Evolutionary conservation across 1,140 invertebrate genomes (phyloP).

Genomic region (Drosophila saltans): DNA sequence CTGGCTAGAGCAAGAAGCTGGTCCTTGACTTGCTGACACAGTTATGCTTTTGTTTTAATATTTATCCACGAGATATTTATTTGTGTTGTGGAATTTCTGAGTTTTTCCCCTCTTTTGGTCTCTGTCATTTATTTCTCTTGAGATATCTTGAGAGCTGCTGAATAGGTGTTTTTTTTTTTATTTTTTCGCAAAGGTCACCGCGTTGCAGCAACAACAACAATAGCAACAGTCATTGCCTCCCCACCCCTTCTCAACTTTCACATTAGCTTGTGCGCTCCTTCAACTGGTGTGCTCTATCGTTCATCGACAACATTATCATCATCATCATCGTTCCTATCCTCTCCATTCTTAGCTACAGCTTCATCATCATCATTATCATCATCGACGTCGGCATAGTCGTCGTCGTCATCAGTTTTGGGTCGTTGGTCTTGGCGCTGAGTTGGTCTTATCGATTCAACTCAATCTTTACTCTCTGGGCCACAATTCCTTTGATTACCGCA

Average conservation of each 20-base stretch:
- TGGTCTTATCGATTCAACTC: conserved; percentile 65
- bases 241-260: conserved; percentile 62
- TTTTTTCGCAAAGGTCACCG: conserved; percentile 68
- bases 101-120: conserved; percentile 29
- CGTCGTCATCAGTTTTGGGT: conserved; percentile 73
- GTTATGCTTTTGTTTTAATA: conserved; percentile 63
- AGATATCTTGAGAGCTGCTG: conserved; percentile 47
- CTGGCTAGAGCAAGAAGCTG: conserved; percentile 21
- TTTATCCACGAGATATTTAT: conserved; percentile 71
- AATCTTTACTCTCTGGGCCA: conserved; percentile 51
- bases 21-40: conserved; percentile 80
- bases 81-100: conserved; percentile 62
- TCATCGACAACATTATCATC: conserved; percentile 66
- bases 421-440: conserved; percentile 55
- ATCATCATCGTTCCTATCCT: conserved; percentile 41
- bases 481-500: conserved; percentile 76
- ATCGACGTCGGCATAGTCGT: conserved; percentile 30
- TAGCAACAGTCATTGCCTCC: conserved; percentile 46
- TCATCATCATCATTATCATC: conserved; percentile 33
- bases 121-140: conserved; percentile 62
- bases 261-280: conserved; percentile 58
- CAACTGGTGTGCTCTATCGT: conserved; percentile 67
- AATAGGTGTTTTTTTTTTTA: conserved; percentile 24
- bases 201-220: conserved; percentile 58
- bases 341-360: conserved; percentile 33